Conservation (phyloP, 2,797 vertebrate species). For the Discoglossus pictus region DNA sequence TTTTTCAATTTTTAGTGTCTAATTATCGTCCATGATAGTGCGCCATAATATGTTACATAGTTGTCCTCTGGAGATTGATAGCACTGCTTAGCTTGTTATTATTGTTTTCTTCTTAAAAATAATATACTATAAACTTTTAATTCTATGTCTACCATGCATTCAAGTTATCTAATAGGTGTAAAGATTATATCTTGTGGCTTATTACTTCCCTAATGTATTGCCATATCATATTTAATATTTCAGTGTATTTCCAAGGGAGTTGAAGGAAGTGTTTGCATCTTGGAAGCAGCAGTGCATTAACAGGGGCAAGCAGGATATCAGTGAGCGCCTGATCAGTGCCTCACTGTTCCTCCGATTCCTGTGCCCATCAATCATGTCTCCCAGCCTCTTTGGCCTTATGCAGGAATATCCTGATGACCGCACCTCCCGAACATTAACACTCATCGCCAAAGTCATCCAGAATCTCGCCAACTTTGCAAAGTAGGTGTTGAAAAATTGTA, state of each 20-base stretch:
- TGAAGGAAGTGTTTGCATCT: conserved; percentile 93
- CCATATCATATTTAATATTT: conserved; percentile 8
- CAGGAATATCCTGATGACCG: conserved; percentile 94
- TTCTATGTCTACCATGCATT: no score
- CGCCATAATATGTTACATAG: no score
- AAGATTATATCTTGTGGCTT: no score
- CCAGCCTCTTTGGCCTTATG: conserved; percentile 92
- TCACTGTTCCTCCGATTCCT: conserved; percentile 95
- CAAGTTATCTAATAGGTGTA: no score
- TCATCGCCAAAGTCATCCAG: conserved; percentile 97
- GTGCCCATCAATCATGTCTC: conserved; percentile 96
- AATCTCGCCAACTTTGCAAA: conserved; percentile 97
- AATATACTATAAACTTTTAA: no score
- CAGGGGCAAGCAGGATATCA: conserved; percentile 89
- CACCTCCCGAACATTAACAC: conserved; percentile 88
- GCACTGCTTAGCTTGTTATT: no score
- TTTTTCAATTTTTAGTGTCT: no score
- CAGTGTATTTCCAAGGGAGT: conserved; percentile 92
- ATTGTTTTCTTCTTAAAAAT: no score
- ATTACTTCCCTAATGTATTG: conserved; percentile 15
- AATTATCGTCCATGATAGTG: no score
- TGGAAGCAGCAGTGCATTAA: conserved; percentile 93
- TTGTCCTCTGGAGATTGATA: no score
- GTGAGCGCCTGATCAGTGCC: conserved; percentile 89
- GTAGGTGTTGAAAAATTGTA: conserved; percentile 75